Evolutionary conservation across 1,140 invertebrate genomes (phyloP), one percentile per base, ranked within the genome.

Genomic region (Sogatella furcifera): DNA sequence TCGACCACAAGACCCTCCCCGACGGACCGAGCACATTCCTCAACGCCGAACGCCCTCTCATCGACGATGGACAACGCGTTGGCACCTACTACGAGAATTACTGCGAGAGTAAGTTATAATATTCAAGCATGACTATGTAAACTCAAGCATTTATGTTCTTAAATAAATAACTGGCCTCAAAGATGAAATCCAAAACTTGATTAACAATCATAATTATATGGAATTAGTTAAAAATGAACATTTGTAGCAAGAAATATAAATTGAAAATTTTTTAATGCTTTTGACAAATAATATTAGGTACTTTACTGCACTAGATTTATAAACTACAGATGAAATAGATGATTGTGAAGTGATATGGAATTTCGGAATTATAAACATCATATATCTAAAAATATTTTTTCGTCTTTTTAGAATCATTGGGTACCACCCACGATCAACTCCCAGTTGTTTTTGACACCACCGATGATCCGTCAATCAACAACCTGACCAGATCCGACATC

Each of bases 21-120:
- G 91, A 95, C 69, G 92, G 92, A 41, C 89, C 90, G 0, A 90
- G 88, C 17, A 92, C 91, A 15, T 96, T 91, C 71, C 74, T 92
- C 43, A 91, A 91, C 67, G 87, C 87, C 5, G 90, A 95, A 68
- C 77, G 90, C 65, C 92, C 92, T 0, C 77, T 95, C 14, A 89
- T 96, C 64, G 92, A 95, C 71, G 90, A 91, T 62, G 92, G 92
- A 10, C 89, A 92, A 69, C 80, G 89, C 17, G 85, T 92, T 62
- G 92, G 92, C 57, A 84, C 83, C 61, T 96, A 95, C 73, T 90
- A 84, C 70, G 93, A 96, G 74, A 93, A 95, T 72, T 80, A 82
- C 69, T 96, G 93, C 70, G 88, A 92, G 69, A 90, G 81, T 83
- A 71, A 73, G 68, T 64, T 2, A 24, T 8, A 28, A n/a, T n/a